A percentile compares a stretch with the other conserved stretches of the same genome.
Evolutionary conservation across 2,797 vertebrate species (phyloP).

Genomic region (Anguilla marmorata): DNA sequence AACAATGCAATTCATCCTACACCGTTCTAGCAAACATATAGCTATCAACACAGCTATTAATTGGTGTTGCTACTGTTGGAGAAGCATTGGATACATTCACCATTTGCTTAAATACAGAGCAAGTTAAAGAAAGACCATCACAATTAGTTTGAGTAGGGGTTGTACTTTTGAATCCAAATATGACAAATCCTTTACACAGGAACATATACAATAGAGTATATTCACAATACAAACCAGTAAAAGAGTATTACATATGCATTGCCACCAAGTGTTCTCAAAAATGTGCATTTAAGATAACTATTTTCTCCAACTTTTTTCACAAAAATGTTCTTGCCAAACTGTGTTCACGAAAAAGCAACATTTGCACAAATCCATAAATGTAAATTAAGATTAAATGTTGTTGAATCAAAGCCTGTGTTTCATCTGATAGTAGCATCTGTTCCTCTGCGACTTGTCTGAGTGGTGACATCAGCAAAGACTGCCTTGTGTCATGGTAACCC

Average conservation of each 20-base stretch:
- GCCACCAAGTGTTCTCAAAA: neutral
- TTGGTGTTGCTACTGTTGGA: no score
- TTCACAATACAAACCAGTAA: no score
- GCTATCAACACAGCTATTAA: no score
- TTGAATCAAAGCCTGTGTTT: neutral
- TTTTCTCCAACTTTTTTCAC: neutral
- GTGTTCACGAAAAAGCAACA: neutral
- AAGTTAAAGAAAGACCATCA: no score
- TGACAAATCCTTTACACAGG: no score
- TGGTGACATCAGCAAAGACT: neutral
- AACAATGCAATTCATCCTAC: no score
- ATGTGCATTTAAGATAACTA: neutral
- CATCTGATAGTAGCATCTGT: neutral
- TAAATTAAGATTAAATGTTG: neutral
- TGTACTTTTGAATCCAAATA: no score
- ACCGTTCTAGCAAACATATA: no score
- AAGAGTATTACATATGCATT: neutral
- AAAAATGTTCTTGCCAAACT: neutral
- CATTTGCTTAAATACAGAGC: no score
- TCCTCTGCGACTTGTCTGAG: neutral
- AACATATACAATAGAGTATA: no score
- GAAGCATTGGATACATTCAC: no score
- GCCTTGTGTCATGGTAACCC: constrained; percentile 24
- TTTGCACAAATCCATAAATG: neutral
- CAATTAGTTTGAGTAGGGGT: no score